phyloP scores from a whole-genome alignment of 2,113 vertebrate genomes.

The Rallus limicola region DNA sequence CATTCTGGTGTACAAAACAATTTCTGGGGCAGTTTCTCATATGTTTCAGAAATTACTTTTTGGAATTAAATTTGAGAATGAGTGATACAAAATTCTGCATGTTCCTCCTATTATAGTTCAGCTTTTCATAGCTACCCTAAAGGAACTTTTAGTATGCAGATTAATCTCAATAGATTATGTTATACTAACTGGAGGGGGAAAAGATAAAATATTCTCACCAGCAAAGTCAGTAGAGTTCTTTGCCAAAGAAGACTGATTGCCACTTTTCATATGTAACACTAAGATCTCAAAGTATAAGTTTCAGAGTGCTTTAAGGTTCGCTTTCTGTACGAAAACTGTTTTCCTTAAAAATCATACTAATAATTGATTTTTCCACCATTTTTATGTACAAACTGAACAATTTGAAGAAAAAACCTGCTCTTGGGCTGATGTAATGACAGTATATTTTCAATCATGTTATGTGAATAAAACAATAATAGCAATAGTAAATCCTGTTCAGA shows the following conservation, averaged over 20 bases:
- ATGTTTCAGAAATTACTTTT: background rate
- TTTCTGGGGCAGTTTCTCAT: background rate
- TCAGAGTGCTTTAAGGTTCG: background rate
- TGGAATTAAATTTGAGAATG: background rate
- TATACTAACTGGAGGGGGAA: background rate
- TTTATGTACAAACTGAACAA: background rate
- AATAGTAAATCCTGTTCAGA: background rate
- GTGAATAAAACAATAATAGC: background rate
- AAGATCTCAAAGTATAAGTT: background rate
- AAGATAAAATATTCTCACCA: background rate
- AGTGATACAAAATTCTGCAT: background rate
- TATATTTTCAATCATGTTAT: background rate
- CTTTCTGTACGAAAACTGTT: background rate
- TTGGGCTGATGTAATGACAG: background rate
- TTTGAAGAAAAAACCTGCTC: background rate
- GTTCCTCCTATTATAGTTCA: background rate
- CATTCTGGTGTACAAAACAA: background rate
- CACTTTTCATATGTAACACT: background rate
- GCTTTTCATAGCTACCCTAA: background rate
- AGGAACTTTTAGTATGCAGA: background rate
- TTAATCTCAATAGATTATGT: background rate
- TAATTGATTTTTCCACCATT: background rate
- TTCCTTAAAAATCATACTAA: background rate
- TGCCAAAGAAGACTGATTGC: background rate
- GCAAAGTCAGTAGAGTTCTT: background rate